Conservation (phyloP, 2,888 invertebrate species). For the Monochamus alternatus region DNA sequence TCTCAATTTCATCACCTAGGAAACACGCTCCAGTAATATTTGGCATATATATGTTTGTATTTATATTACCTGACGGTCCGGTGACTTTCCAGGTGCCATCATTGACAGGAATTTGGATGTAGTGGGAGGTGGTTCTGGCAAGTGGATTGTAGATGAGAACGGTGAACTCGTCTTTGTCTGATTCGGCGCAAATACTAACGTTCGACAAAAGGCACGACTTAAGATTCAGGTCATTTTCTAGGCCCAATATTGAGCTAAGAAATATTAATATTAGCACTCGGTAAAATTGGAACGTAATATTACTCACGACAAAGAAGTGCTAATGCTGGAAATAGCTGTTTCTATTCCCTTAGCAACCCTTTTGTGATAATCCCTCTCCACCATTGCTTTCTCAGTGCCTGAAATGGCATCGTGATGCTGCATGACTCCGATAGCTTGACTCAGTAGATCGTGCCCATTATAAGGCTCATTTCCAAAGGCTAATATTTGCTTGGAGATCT, state of each 20-base stretch:
- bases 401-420: conserved; percentile 94
- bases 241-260: conserved; percentile 5
- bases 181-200: conserved; percentile 70
- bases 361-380: conserved; percentile 89
- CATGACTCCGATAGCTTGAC: conserved; percentile 82
- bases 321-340: conserved; percentile 10
- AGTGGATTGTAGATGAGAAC: conserved; percentile 79
- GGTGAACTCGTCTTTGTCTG: conserved; percentile 60
- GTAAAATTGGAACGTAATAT: not conserved
- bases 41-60: not conserved
- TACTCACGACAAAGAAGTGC: conserved; percentile 22
- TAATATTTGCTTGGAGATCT: conserved; percentile 82
- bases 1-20: conserved; percentile 41
- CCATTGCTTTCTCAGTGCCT: conserved; percentile 87
- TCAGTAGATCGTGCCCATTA: conserved; percentile 60
- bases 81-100: conserved; percentile 50
- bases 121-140: conserved; percentile 72
- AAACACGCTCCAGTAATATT: not conserved
- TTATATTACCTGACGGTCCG: conserved; percentile 35
- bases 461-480: conserved; percentile 72
- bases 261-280: not conserved
- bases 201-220: conserved; percentile 30
- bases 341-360: conserved; percentile 77
- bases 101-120: conserved; percentile 74
- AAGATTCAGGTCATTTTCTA: conserved; percentile 26